phyloP scores from a whole-genome alignment of 2,113 vertebrate species.

The Pangasianodon hypophthalmus region DNA sequence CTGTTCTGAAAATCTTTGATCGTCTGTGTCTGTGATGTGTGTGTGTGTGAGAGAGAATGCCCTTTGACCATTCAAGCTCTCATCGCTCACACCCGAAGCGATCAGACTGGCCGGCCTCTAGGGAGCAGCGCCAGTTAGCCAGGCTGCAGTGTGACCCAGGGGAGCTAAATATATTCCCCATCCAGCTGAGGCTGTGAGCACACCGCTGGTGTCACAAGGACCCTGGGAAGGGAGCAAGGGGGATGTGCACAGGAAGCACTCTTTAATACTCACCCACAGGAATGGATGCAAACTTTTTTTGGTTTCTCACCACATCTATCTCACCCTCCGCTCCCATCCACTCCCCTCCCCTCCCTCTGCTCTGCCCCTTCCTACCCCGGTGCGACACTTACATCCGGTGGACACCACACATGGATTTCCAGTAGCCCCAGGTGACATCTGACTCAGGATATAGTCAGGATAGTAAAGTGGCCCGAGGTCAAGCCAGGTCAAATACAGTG shows the following conservation, averaged over 20 bases:
- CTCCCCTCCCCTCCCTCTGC: not conserved
- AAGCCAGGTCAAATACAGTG: not conserved
- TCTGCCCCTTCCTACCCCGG: conserved; percentile 21
- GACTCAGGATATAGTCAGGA: conserved; percentile 19
- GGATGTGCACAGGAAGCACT: conserved; percentile 68
- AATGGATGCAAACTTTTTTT: conserved; percentile 51
- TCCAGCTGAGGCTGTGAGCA: conserved; percentile 42
- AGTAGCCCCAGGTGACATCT: conserved; percentile 36
- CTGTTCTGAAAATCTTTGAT: not conserved
- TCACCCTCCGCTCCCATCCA: not conserved
- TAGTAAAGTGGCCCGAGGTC: not conserved
- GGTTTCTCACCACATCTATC: conserved; percentile 35
- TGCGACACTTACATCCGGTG: conserved; percentile 11
- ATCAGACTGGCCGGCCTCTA: not conserved
- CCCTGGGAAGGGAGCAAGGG: conserved; percentile 57
- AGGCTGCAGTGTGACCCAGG: conserved; percentile 39
- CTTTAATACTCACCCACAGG: conserved; percentile 65
- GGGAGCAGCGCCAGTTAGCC: conserved; percentile 21
- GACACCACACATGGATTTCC: not conserved
- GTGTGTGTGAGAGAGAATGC: not conserved
- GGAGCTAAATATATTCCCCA: conserved; percentile 49
- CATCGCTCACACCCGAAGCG: conserved; percentile 28
- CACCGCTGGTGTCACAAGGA: conserved; percentile 51
- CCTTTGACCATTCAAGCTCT: conserved; percentile 10
- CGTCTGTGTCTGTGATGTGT: not conserved